phyloP scores from a whole-genome alignment of 1,140 invertebrate species.

The Drosophila oshimai region DNA sequence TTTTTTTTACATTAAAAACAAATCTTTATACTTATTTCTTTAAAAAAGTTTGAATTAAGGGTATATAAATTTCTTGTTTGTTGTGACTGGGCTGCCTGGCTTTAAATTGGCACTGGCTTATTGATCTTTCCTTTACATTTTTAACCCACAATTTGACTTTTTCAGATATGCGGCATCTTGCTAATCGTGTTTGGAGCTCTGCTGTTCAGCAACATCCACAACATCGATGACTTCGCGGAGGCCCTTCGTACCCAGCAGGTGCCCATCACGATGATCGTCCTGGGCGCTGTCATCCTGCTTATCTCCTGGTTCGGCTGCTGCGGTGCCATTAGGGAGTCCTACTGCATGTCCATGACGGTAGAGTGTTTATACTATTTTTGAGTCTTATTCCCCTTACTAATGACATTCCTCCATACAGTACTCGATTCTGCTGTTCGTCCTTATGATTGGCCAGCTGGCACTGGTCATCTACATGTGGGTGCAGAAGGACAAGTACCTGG shows the following conservation, averaged over 20 bases:
- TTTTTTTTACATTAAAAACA: no score
- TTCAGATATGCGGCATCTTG: constrained; percentile 86
- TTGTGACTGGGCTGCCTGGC: not conserved
- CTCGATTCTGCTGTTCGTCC: constrained; percentile 85
- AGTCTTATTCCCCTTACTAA: no score
- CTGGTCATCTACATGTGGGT: constrained; percentile 85
- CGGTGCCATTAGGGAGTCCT: constrained; percentile 91
- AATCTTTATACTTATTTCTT: no score
- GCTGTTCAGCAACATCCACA: constrained; percentile 84
- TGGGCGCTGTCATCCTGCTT: constrained; percentile 89
- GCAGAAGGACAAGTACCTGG: constrained; percentile 83
- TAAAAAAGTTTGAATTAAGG: no score
- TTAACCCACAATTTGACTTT: not conserved
- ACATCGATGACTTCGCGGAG: constrained; percentile 83
- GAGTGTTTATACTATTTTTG: no score
- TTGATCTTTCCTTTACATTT: no score
- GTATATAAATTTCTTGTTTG: no score
- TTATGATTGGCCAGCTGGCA: constrained; percentile 87
- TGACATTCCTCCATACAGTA: no score
- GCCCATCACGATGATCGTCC: constrained; percentile 87
- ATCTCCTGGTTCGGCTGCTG: constrained; percentile 94
- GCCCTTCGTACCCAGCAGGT: constrained; percentile 83
- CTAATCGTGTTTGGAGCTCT: constrained; percentile 85
- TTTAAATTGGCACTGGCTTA: no score
- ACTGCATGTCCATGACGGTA: constrained; percentile 92